A percentile compares a stretch with the other conserved stretches of the same genome.
Evolutionary conservation across 2,888 invertebrate species (phyloP).

Genomic region (Drosophila diplacantha): DNA sequence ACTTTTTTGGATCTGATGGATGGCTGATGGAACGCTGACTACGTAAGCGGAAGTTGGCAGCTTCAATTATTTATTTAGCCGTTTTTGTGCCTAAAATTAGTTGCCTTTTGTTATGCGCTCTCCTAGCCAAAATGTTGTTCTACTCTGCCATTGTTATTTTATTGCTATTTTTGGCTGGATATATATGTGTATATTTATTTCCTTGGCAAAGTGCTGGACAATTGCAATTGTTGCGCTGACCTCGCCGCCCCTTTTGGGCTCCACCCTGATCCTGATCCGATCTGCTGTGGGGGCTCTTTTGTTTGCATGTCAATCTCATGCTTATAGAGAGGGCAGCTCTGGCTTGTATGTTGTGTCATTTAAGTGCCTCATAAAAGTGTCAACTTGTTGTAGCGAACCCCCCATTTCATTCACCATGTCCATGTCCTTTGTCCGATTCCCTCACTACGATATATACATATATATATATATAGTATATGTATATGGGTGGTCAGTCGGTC

Average conservation of each 20-base stretch:
- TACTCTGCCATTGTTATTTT: conserved; percentile 46
- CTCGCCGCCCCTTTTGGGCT: conserved; percentile 5
- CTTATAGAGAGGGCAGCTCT: conserved; percentile 47
- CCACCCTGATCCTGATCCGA: conserved; percentile 10
- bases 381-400: conserved; percentile 65
- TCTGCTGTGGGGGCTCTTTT: conserved; percentile 31
- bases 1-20: conserved; percentile 60
- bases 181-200: conserved; percentile 6
- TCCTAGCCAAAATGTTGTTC: conserved; percentile 52
- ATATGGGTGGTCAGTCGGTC: conserved; percentile 19
- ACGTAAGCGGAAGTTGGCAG: conserved; percentile 61
- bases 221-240: conserved; percentile 66
- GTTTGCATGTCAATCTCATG: conserved; percentile 70
- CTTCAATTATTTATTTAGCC: conserved; percentile 69
- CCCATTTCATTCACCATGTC: conserved; percentile 48
- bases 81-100: conserved; percentile 51
- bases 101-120: conserved; percentile 57
- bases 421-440: conserved; percentile 50
- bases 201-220: conserved; percentile 52
- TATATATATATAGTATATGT: not conserved
- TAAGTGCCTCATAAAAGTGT: conserved; percentile 75
- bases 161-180: conserved; percentile 36
- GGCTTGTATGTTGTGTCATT: conserved; percentile 70
- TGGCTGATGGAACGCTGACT: conserved; percentile 55
- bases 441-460: conserved; percentile 30